A percentile compares a stretch with the other conserved stretches of the same genome.
phyloP scores from a whole-genome alignment of 2,888 invertebrate genomes.

The Nephrotoma flavescens region DNA sequence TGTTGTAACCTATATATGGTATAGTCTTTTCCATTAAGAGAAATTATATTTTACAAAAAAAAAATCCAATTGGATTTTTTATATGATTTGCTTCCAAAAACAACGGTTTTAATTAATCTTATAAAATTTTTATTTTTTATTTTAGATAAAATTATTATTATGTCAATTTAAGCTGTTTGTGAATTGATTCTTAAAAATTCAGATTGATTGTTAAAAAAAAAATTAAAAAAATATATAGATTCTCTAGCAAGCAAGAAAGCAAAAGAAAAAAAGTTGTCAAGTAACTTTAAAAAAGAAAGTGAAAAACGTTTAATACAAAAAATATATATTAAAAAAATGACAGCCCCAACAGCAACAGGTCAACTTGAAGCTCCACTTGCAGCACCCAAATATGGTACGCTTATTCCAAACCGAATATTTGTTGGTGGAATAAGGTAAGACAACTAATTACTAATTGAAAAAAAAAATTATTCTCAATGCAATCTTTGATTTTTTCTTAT shows the following conservation, averaged over 20 bases:
- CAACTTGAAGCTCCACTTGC: conserved; percentile 31
- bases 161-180: conserved; percentile 4
- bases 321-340: conserved; percentile 7
- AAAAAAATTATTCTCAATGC: background rate
- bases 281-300: conserved; percentile 1
- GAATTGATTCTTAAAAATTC: background rate
- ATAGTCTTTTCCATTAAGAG: conserved; percentile 7
- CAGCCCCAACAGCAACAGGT: conserved; percentile 15
- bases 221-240: background rate
- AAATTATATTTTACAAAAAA: background rate
- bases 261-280: background rate
- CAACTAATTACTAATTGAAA: background rate
- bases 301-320: background rate
- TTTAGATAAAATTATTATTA: background rate
- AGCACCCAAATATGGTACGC: conserved; percentile 54
- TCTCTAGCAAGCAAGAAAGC: background rate
- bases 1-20: conserved; percentile 10
- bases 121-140: background rate
- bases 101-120: background rate
- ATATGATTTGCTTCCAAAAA: background rate
- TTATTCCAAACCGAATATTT: conserved; percentile 90
- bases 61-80: background rate
- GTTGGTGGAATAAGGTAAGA: conserved; percentile 78
- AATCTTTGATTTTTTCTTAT: conserved; percentile 1
- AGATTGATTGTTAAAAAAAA: background rate